A percentile compares a stretch with the other conserved stretches of the same genome.
phyloP scores from a whole-genome alignment of 2,797 vertebrate genomes.

The Karalla daura region DNA sequence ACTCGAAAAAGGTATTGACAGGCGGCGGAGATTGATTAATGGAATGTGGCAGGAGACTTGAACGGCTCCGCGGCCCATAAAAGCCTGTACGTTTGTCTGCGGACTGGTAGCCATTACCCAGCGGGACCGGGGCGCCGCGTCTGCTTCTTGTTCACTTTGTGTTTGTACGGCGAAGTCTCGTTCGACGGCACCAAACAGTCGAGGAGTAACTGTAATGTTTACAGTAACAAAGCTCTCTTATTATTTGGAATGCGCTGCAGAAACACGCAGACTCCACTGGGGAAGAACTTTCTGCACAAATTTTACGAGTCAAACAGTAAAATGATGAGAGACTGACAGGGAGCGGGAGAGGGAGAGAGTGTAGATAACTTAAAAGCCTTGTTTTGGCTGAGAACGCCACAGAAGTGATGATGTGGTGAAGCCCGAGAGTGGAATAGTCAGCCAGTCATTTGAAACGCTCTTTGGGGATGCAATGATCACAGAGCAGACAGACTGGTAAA shows the following conservation, averaged over 20 bases:
- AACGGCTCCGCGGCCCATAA: conserved; percentile 20
- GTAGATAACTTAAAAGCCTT: not conserved
- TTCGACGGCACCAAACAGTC: conserved; percentile 9
- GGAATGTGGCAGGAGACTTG: conserved; percentile 23
- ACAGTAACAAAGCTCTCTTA: not conserved
- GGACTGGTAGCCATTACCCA: conserved; percentile 32
- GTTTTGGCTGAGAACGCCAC: conserved; percentile 10
- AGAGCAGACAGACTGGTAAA: conserved; percentile 21
- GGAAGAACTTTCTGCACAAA: not conserved
- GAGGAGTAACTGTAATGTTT: not conserved
- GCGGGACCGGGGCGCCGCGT: not conserved
- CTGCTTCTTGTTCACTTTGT: conserved; percentile 23
- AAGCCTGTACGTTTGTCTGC: conserved; percentile 16
- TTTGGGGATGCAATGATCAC: conserved; percentile 12
- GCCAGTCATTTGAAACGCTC: conserved; percentile 3
- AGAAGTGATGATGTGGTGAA: not conserved
- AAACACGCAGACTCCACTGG: not conserved
- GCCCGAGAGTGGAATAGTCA: not conserved
- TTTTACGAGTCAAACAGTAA: not conserved
- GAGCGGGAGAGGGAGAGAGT: not conserved
- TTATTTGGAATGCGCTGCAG: not conserved
- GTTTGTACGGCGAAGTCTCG: too few relatives aligned
- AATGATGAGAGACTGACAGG: not conserved
- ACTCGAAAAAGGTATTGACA: conserved; percentile 44
- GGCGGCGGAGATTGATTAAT: conserved; percentile 41